phyloP scores from a whole-genome alignment of 2,888 invertebrate species.

The Dioctria rufipes region DNA sequence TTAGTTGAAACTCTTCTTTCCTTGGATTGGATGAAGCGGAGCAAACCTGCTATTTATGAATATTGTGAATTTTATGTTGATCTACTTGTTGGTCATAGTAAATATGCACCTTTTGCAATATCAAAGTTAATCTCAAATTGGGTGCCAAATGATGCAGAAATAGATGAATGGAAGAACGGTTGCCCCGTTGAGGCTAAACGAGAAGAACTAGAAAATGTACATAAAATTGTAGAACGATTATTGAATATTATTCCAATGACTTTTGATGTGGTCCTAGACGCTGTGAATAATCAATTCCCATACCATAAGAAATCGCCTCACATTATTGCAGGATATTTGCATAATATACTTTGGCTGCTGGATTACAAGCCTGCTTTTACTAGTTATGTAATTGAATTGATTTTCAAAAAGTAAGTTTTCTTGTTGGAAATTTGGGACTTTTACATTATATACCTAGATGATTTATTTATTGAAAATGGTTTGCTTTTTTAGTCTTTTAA shows the following conservation, averaged over 20 bases:
- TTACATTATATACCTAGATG: too few species aligned
- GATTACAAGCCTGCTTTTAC: conserved; percentile 82
- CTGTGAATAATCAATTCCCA: conserved; percentile 80
- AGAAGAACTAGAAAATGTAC: conserved; percentile 77
- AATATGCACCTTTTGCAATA: conserved; percentile 77
- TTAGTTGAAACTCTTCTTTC: conserved; percentile 77
- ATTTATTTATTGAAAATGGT: conserved; percentile 34
- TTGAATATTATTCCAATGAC: conserved; percentile 75
- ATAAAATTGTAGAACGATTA: conserved; percentile 72
- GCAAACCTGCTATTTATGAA: conserved; percentile 71
- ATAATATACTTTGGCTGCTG: conserved; percentile 83
- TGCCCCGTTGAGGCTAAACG: conserved; percentile 74
- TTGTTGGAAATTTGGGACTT: neutral
- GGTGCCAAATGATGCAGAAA: conserved; percentile 72
- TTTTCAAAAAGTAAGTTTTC: conserved; percentile 81
- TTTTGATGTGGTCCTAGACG: conserved; percentile 78
- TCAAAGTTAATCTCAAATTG: conserved; percentile 76
- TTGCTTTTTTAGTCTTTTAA: conserved; percentile 75
- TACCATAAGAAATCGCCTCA: conserved; percentile 81
- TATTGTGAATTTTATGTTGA: conserved; percentile 79
- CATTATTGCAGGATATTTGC: conserved; percentile 81
- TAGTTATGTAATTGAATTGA: conserved; percentile 80
- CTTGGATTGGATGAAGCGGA: conserved; percentile 74
- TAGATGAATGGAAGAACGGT: conserved; percentile 76
- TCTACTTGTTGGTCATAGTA: conserved; percentile 79